Evolutionary conservation across 1,140 invertebrate genomes (phyloP).

Genomic region (Drosophila pruinosa): DNA sequence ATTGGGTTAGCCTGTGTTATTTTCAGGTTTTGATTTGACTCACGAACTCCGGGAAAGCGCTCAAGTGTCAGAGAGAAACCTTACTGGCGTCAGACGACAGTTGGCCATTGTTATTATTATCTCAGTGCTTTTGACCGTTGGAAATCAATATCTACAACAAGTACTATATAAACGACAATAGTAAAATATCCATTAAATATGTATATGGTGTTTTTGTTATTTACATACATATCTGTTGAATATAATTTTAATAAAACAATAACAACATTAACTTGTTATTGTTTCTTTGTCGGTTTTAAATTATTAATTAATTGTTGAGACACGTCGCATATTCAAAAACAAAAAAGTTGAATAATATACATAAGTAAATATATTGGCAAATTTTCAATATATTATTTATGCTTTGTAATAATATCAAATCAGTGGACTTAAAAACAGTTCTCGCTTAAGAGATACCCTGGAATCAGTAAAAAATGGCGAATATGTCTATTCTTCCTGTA

Average conservation of each 20-base stretch:
- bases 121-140: conserved; percentile 9
- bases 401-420: background rate
- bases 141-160: conserved; percentile 44
- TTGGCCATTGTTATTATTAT: conserved; percentile 39
- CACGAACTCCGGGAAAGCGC: conserved; percentile 4
- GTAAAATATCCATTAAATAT: background rate
- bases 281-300: conserved; percentile 23
- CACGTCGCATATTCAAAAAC: conserved; percentile 2
- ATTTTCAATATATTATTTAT: background rate
- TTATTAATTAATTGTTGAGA: conserved; percentile 64
- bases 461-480: no score
- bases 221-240: background rate
- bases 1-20: conserved; percentile 46
- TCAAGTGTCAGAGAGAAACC: conserved; percentile 71
- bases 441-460: background rate
- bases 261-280: conserved; percentile 15
- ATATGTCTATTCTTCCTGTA: no score
- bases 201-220: background rate
- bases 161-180: background rate
- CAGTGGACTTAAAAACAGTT: background rate
- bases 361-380: conserved; percentile 9
- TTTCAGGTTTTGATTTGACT: conserved; percentile 23
- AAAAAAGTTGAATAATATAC: conserved; percentile 36
- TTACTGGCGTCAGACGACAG: conserved; percentile 54
- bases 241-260: conserved; percentile 9